Evolutionary conservation across 2,888 invertebrate genomes (phyloP).

Genomic region (Diplazon laetatorius): DNA sequence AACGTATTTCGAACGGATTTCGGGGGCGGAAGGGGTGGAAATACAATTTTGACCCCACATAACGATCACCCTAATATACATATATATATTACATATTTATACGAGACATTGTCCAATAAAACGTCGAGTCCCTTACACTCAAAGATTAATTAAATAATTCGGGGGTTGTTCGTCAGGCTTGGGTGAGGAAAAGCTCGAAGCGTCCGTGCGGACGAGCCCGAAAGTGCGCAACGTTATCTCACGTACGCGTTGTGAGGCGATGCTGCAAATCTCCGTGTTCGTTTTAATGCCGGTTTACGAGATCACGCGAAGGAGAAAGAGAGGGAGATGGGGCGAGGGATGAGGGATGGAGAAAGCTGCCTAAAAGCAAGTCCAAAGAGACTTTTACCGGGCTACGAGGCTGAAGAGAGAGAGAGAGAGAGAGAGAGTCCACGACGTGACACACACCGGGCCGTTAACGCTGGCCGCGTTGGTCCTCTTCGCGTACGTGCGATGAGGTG

Average conservation of each 20-base stretch:
- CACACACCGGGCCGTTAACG: constrained; percentile 15
- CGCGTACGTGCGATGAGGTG: constrained; percentile 1
- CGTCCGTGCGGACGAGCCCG: constrained; percentile 3
- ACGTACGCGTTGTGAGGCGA: constrained; percentile 14
- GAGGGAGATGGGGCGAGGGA: not conserved
- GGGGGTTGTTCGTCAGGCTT: not conserved
- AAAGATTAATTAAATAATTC: constrained; percentile 16
- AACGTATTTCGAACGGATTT: not conserved
- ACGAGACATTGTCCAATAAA: not conserved
- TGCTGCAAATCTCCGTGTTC: constrained; percentile 14
- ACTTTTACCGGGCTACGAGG: constrained; percentile 19
- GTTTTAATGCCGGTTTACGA: constrained; percentile 42
- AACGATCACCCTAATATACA: too few species aligned
- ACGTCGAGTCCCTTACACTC: not conserved
- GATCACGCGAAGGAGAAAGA: constrained; percentile 3
- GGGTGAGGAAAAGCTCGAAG: constrained; percentile 17
- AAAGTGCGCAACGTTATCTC: constrained; percentile 21
- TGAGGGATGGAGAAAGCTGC: too few species aligned
- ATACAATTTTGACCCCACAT: too few species aligned
- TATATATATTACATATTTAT: too few species aligned
- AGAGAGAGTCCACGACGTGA: constrained; percentile 50
- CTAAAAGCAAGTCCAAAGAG: constrained; percentile 11
- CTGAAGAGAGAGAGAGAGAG: too few species aligned
- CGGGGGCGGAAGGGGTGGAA: too few species aligned
- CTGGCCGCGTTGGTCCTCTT: not conserved